phyloP scores from a whole-genome alignment of 2,113 vertebrate species.

The Calypte anna region DNA sequence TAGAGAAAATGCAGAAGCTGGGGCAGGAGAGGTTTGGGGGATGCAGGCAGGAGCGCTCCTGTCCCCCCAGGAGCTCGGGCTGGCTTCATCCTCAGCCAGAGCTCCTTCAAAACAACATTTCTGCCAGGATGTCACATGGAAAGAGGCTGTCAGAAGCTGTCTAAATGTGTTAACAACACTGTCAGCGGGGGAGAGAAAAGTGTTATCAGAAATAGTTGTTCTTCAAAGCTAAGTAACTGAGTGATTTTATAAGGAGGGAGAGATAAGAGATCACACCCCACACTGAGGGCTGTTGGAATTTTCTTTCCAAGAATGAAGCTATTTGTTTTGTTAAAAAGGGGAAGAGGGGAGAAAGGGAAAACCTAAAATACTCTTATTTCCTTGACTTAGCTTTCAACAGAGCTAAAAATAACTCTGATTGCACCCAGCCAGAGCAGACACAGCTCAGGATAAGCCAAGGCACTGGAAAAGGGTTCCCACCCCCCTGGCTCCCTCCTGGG shows the following conservation, averaged over 20 bases:
- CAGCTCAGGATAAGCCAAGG: neutral
- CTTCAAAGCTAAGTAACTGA: slow-evolving; percentile 46
- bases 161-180: slow-evolving; percentile 49
- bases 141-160: slow-evolving; percentile 2
- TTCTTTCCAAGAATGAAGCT: neutral
- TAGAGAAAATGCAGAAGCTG: neutral
- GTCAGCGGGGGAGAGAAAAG: slow-evolving; percentile 35
- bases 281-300: neutral
- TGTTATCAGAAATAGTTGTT: slow-evolving; percentile 20
- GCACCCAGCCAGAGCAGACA: neutral
- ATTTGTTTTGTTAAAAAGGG: slow-evolving; percentile 54
- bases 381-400: neutral
- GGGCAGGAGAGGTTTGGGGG: neutral
- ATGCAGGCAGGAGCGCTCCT: neutral
- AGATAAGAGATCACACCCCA: slow-evolving; percentile 33
- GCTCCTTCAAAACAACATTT: neutral
- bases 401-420: neutral
- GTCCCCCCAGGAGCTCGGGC: neutral
- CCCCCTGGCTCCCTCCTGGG: neutral
- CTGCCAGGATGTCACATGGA: neutral
- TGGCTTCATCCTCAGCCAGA: neutral
- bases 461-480: neutral
- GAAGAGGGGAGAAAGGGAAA: neutral
- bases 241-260: slow-evolving; percentile 2
- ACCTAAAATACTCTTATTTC: slow-evolving; percentile 2